A percentile compares a stretch with the other conserved stretches of the same genome.
Conservation (phyloP, 2,888 invertebrate genomes). For the Gerris lacustris region DNA sequence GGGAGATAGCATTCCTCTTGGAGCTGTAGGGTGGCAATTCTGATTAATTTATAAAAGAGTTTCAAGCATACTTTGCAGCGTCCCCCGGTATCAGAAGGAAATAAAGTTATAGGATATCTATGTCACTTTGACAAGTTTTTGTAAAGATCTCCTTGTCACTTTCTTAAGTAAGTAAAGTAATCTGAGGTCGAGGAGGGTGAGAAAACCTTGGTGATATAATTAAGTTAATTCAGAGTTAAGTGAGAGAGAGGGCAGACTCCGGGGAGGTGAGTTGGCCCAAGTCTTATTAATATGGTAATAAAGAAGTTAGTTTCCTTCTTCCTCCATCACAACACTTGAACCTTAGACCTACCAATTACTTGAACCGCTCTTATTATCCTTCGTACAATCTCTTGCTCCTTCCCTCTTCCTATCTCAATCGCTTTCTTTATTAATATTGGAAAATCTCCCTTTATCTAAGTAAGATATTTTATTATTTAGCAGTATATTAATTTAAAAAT, state of each 20-base stretch:
- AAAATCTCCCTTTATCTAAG: too few relatives aligned
- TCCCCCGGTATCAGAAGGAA: too few relatives aligned
- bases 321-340: background rate
- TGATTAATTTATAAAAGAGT: too few relatives aligned
- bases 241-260: background rate
- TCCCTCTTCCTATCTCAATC: too few relatives aligned
- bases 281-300: constrained; percentile 3
- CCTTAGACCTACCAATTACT: background rate
- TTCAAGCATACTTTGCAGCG: too few relatives aligned
- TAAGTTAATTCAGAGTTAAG: background rate
- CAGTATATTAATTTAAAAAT: too few relatives aligned
- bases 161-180: background rate
- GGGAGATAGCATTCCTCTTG: too few relatives aligned
- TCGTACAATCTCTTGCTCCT: too few relatives aligned
- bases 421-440: too few relatives aligned
- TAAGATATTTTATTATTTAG: too few relatives aligned
- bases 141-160: too few relatives aligned
- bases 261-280: background rate
- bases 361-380: background rate
- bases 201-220: background rate
- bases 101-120: background rate
- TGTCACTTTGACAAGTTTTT: background rate
- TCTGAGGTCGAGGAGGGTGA: background rate
- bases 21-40: too few relatives aligned
- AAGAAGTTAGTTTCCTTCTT: background rate